Evolutionary conservation across 2,888 invertebrate species (phyloP).

Genomic region (Hypomecis punctinalis): DNA sequence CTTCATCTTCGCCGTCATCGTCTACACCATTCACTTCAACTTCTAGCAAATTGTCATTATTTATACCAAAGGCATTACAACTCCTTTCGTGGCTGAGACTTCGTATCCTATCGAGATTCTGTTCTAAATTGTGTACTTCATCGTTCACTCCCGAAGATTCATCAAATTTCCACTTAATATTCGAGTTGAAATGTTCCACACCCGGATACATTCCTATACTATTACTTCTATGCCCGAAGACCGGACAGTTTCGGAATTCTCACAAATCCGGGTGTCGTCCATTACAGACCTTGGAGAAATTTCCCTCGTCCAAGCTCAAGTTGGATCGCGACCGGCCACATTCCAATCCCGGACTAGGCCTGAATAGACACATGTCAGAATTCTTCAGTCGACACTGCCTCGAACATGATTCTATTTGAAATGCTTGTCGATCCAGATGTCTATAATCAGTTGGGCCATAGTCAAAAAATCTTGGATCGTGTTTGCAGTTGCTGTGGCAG

Average conservation of each 20-base stretch:
- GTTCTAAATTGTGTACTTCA: constrained; percentile 75
- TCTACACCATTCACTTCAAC: constrained; percentile 75
- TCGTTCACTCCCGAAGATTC: constrained; percentile 69
- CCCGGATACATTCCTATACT: constrained; percentile 79
- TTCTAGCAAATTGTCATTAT: constrained; percentile 75
- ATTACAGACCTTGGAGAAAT: constrained; percentile 79
- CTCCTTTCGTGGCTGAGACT: constrained; percentile 78
- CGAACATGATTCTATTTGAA: constrained; percentile 80
- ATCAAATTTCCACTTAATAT: constrained; percentile 81
- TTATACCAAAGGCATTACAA: constrained; percentile 67
- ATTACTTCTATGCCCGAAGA: constrained; percentile 83
- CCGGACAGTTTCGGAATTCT: constrained; percentile 82
- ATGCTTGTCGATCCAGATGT: constrained; percentile 76
- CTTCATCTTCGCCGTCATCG: constrained; percentile 73
- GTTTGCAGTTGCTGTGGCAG: constrained; percentile 74
- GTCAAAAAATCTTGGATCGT: constrained; percentile 77
- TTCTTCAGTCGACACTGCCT: constrained; percentile 79
- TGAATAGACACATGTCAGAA: constrained; percentile 79
- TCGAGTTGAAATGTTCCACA: constrained; percentile 80
- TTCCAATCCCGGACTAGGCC: constrained; percentile 72
- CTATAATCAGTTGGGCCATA: constrained; percentile 76
- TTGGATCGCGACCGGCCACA: constrained; percentile 80
- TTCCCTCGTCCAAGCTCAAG: constrained; percentile 79
- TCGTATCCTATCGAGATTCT: constrained; percentile 80
- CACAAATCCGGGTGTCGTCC: constrained; percentile 82